These are phyloP conservation scores for Pseudorhombus dupliciocellatus DNA, from an alignment of 2,113 vertebrate species.

Conservation along the genomic window DNA sequence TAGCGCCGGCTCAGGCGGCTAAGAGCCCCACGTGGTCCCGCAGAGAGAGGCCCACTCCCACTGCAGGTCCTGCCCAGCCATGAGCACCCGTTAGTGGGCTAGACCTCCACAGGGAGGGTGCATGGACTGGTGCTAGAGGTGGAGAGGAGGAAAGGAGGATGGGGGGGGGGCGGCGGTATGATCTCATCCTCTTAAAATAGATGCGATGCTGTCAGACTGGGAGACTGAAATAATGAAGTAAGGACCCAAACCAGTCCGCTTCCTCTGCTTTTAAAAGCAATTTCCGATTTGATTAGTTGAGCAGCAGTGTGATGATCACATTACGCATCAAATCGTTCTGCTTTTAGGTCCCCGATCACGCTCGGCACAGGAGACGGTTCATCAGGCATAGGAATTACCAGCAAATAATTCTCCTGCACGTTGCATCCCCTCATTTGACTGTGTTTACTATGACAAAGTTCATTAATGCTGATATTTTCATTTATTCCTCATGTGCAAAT, in stretches of 20 bases:
- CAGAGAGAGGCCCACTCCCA: slow-evolving; percentile 59
- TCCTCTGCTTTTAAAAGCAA: slow-evolving; percentile 12
- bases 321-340: background rate
- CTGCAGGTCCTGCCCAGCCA: slow-evolving; percentile 61
- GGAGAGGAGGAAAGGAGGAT: slow-evolving; percentile 41
- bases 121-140: slow-evolving; percentile 54
- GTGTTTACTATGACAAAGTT: background rate
- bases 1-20: slow-evolving; percentile 54
- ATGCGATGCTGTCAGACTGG: slow-evolving; percentile 69
- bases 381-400: background rate
- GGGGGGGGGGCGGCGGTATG: slow-evolving; percentile 58
- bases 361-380: background rate
- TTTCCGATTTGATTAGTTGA: slow-evolving; percentile 7
- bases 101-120: slow-evolving; percentile 63
- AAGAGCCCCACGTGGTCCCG: slow-evolving; percentile 73
- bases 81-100: slow-evolving; percentile 64
- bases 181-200: slow-evolving; percentile 78
- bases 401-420: background rate
- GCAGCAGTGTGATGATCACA: background rate
- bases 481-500: background rate
- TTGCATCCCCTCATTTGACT: background rate
- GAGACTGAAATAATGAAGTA: slow-evolving; percentile 54
- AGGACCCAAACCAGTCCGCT: slow-evolving; percentile 38
- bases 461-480: background rate
- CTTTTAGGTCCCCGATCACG: background rate